A percentile compares a stretch with the other conserved stretches of the same genome.
phyloP scores from a whole-genome alignment of 2,113 vertebrate genomes.

The Crypturellus undulatus region DNA sequence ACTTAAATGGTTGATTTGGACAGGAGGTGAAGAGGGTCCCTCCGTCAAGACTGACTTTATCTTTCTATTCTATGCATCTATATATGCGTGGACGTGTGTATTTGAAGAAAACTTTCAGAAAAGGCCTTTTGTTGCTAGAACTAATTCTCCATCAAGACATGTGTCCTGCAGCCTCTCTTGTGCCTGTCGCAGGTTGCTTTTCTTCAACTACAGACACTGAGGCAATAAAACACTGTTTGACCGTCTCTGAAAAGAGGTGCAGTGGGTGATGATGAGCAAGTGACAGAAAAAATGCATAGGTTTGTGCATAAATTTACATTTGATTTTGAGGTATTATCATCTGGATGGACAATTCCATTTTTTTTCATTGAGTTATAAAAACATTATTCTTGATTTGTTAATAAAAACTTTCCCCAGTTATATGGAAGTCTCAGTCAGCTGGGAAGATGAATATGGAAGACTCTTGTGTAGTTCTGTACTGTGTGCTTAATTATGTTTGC shows the following conservation, averaged over 20 bases:
- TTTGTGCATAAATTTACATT: not conserved
- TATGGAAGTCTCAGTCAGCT: constrained; percentile 45
- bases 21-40: no score
- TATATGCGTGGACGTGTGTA: not conserved
- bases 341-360: not conserved
- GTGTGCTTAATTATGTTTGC: constrained; percentile 38
- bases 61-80: no score
- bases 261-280: not conserved
- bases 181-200: not conserved
- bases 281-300: no score
- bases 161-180: not conserved
- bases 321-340: not conserved
- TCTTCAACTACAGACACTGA: not conserved
- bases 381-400: not conserved
- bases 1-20: no score
- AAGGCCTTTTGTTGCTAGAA: not conserved
- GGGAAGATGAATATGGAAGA: constrained; percentile 38
- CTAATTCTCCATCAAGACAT: not conserved
- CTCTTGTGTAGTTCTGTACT: constrained; percentile 24
- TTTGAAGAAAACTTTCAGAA: accelerated
- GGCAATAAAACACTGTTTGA: not conserved
- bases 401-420: constrained; percentile 18
- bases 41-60: no score
- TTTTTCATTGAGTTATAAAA: not conserved
- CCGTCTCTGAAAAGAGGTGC: not conserved